Percentiles rank a stretch among this genome's conserved stretches.
These are phyloP conservation scores for Cottoperca gobio DNA, from an alignment of 2,797 vertebrate genomes.

Conservation along the genomic window DNA sequence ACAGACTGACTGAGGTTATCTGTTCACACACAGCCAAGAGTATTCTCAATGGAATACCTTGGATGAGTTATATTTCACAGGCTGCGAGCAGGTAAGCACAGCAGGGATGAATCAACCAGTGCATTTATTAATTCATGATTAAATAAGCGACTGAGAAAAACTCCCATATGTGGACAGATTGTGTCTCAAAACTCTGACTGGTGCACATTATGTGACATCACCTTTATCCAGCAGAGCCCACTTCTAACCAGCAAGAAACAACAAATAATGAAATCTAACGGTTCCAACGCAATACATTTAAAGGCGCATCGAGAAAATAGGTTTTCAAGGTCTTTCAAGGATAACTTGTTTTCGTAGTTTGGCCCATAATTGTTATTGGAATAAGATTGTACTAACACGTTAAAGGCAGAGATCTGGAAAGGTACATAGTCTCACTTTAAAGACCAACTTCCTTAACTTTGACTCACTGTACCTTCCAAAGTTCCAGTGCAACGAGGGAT, in stretches of 20 bases:
- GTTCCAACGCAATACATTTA: background rate
- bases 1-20: conserved; percentile 58
- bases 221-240: background rate
- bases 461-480: background rate
- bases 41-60: conserved; percentile 65
- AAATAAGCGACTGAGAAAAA: background rate
- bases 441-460: background rate
- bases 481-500: background rate
- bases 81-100: background rate
- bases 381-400: background rate
- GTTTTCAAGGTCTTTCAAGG: background rate
- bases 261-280: too few species aligned
- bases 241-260: background rate
- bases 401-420: background rate
- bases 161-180: too few species aligned
- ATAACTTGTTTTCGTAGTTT: background rate
- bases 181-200: background rate
- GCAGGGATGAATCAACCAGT: conserved; percentile 10
- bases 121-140: conserved; percentile 3
- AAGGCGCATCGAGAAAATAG: background rate
- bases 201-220: background rate
- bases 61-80: conserved; percentile 29
- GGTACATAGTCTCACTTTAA: background rate
- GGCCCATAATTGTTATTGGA: background rate
- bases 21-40: conserved; percentile 51